Evolutionary conservation across 2,888 invertebrate genomes (phyloP).

Genomic region (Drosophila engyochracea): DNA sequence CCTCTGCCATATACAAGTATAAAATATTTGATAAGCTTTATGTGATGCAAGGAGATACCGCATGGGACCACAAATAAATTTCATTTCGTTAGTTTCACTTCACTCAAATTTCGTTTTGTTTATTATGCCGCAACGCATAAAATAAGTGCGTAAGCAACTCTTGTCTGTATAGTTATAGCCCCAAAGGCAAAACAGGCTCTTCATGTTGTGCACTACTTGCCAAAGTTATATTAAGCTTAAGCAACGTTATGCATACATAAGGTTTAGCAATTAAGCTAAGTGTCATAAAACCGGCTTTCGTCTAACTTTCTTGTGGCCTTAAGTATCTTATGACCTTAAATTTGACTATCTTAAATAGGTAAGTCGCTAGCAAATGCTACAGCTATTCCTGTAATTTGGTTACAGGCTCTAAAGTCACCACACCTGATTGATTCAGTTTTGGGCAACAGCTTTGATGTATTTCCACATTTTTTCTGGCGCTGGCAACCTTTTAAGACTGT

Average conservation of each 20-base stretch:
- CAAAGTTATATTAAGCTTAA: constrained; percentile 65
- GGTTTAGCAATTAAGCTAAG: constrained; percentile 34
- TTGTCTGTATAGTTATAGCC: neutral
- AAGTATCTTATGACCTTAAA: constrained; percentile 1
- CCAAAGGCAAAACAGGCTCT: neutral
- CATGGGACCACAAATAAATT: constrained; percentile 53
- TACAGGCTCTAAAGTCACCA: neutral
- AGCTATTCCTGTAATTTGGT: neutral
- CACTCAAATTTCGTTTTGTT: constrained; percentile 20
- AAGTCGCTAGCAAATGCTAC: neutral
- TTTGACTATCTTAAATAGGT: neutral
- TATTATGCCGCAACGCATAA: constrained; percentile 36
- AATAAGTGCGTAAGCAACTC: constrained; percentile 29
- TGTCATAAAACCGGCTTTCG: constrained; percentile 17
- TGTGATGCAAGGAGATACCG: constrained; percentile 12
- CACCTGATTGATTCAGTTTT: constrained; percentile 35
- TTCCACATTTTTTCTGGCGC: constrained; percentile 5
- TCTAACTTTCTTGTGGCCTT: neutral
- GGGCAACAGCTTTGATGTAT: constrained; percentile 29
- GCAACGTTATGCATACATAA: constrained; percentile 34
- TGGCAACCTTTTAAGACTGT: constrained; percentile 4
- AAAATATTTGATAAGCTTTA: constrained; percentile 27
- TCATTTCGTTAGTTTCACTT: constrained; percentile 67
- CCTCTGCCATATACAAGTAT: constrained; percentile 1
- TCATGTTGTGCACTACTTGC: constrained; percentile 20